A percentile compares a stretch with the other conserved stretches of the same genome.
phyloP scores from a whole-genome alignment of 1,140 invertebrate genomes.

The Eumeta japonica region DNA sequence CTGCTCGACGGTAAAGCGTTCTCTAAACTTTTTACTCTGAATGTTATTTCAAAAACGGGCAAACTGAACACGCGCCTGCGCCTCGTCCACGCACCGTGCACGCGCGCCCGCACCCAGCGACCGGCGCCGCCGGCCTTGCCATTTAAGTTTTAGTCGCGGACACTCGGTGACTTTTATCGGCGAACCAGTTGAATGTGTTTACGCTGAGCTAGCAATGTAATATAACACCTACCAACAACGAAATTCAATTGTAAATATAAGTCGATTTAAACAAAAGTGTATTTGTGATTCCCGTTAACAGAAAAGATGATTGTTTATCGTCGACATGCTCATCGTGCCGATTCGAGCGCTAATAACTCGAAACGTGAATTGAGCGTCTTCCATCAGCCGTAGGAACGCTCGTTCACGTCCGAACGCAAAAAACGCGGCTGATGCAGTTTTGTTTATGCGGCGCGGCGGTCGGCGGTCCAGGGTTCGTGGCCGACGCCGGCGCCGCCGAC shows the following conservation, averaged over 20 bases:
- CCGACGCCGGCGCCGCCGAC: slow-evolving; percentile 45
- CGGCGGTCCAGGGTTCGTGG: slow-evolving; percentile 17
- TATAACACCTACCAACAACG: too few relatives aligned
- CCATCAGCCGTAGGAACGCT: too few relatives aligned
- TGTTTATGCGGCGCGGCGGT: slow-evolving; percentile 44
- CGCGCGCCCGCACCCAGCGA: slow-evolving; percentile 8
- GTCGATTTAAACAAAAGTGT: too few relatives aligned
- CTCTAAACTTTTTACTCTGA: slow-evolving; percentile 44
- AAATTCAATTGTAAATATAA: too few relatives aligned
- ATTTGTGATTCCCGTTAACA: too few relatives aligned
- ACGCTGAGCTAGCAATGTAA: neutral
- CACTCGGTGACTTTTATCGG: slow-evolving; percentile 7
- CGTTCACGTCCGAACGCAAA: slow-evolving; percentile 14
- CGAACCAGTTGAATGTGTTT: slow-evolving; percentile 6
- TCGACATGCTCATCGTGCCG: too few relatives aligned
- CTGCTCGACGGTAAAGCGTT: slow-evolving; percentile 34
- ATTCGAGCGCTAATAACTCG: too few relatives aligned
- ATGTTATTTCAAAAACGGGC: slow-evolving; percentile 28
- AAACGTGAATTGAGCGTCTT: too few relatives aligned
- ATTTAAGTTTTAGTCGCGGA: slow-evolving; percentile 7
- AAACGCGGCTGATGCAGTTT: slow-evolving; percentile 44
- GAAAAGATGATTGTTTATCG: too few relatives aligned
- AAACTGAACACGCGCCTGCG: too few relatives aligned
- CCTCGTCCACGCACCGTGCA: neutral
- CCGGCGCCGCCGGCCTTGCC: slow-evolving; percentile 12